phyloP scores from a whole-genome alignment of 2,113 vertebrate genomes.

The Halcyon malimbica region DNA sequence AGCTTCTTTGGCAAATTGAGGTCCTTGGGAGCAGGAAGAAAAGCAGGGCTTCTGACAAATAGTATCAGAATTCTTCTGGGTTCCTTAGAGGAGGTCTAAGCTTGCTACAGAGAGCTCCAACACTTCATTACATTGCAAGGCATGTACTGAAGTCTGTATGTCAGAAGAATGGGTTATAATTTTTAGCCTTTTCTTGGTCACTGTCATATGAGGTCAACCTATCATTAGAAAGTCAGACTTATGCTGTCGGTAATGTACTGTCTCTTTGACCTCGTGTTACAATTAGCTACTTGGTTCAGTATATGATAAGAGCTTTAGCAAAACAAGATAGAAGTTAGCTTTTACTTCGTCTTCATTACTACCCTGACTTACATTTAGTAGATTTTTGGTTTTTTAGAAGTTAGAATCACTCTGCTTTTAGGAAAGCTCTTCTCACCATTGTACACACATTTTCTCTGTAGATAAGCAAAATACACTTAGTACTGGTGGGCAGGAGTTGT shows the following conservation, averaged over 20 bases:
- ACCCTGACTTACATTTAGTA: background rate
- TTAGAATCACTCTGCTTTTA: background rate
- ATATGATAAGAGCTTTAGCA: background rate
- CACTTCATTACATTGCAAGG: background rate
- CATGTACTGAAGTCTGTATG: background rate
- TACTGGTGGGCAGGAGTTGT: background rate
- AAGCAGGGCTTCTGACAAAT: background rate
- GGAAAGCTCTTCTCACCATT: background rate
- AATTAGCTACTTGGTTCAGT: background rate
- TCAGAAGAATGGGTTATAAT: background rate
- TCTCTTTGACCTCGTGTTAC: background rate
- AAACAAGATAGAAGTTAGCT: background rate
- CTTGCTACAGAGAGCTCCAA: background rate
- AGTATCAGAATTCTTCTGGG: background rate
- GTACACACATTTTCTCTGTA: background rate
- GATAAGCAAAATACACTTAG: background rate
- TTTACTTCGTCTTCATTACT: background rate
- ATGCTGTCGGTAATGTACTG: background rate
- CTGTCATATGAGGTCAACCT: background rate
- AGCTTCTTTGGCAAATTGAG: background rate
- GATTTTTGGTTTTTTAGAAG: background rate
- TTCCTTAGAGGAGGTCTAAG: background rate
- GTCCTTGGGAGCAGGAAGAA: background rate
- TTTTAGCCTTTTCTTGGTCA: slow-evolving; percentile 1
- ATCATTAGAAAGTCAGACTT: background rate